Conservation (phyloP, 2,888 invertebrate species). For the Drosophila mercatorum region DNA sequence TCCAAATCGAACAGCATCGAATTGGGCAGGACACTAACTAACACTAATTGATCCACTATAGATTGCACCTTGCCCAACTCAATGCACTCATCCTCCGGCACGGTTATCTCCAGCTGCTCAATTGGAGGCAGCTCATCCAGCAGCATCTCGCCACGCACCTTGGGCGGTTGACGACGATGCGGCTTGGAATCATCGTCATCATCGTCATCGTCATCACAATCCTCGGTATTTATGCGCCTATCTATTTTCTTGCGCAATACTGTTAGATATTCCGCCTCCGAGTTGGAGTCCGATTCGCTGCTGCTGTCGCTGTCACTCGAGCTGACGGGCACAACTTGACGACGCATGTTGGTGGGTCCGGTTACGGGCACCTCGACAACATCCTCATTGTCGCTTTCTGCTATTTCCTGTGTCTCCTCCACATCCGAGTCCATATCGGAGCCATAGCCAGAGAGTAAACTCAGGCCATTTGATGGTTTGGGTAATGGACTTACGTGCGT, state of each 20-base stretch:
- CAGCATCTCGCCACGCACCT: slow-evolving; percentile 82
- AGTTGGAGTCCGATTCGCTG: slow-evolving; percentile 63
- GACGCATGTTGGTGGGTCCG: slow-evolving; percentile 39
- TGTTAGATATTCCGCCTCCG: slow-evolving; percentile 75
- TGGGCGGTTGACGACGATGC: slow-evolving; percentile 70
- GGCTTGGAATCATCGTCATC: slow-evolving; percentile 56
- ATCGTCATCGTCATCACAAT: slow-evolving; percentile 74
- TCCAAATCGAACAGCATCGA: slow-evolving; percentile 94
- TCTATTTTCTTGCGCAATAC: slow-evolving; percentile 75
- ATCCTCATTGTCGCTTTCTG: slow-evolving; percentile 61
- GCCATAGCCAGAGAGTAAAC: slow-evolving; percentile 78
- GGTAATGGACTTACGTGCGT: background rate
- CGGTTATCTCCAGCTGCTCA: slow-evolving; percentile 91
- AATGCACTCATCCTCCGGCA: slow-evolving; percentile 90
- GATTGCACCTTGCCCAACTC: slow-evolving; percentile 90
- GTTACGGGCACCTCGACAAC: slow-evolving; percentile 72
- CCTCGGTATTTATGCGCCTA: slow-evolving; percentile 69
- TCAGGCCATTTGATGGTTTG: slow-evolving; percentile 58
- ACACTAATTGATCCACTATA: slow-evolving; percentile 91
- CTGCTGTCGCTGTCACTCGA: slow-evolving; percentile 62
- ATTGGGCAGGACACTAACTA: slow-evolving; percentile 88
- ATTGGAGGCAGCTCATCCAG: slow-evolving; percentile 92
- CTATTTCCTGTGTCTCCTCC: slow-evolving; percentile 18
- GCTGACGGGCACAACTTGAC: slow-evolving; percentile 69
- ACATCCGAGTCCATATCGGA: slow-evolving; percentile 67